Base-by-base conservation (phyloP, 2,888 invertebrate species). In the Boloria euphrosyne region DNA sequence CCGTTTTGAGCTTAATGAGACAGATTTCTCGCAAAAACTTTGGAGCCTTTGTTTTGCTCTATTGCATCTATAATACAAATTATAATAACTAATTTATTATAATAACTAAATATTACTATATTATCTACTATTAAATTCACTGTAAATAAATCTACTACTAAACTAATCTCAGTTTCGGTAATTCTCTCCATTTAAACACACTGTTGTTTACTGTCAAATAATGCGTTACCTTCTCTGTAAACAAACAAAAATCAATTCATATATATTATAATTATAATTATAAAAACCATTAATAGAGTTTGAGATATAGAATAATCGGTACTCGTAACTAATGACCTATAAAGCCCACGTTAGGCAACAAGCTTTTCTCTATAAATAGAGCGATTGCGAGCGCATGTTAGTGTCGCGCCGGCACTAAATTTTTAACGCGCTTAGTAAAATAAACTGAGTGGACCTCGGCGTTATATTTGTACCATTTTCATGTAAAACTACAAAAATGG, bases 61-160 rank as follows among this genome's bases (percentile, higher is more conserved):
- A 62, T 69, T 6, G 64, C 17, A 1, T 63, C 53, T 66, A 58
- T 66, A 63, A 68, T 50, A 62, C 50, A n/a, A n/a, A n/a, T n/a
- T n/a, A n/a, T n/a, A n/a, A n/a, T n/a, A n/a, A n/a, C n/a, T n/a
- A n/a, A n/a, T n/a, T n/a, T n/a, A n/a, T n/a, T n/a, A n/a, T n/a
- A n/a, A n/a, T 31, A 31, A 31, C 31, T 7, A 7, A 6, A 7
- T n/a, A n/a, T n/a, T 31, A 31, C 1, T 31, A 6, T 31, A 31
- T 6, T 31, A 31, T 31, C 31, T 5, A 5, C 31, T 31, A 7
- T 31, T 31, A 31, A 31, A 31, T 31, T 5, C 31, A 31, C 7
- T 31, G 6, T 7, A 31, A n/a, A n/a, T n/a, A n/a, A n/a, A n/a
- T n/a, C n/a, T n/a, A n/a, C n/a, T n/a, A n/a, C n/a, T n/a, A n/a